Evolutionary conservation across 1,140 invertebrate species (phyloP).

Genomic region (Lucilia cuprina): DNA sequence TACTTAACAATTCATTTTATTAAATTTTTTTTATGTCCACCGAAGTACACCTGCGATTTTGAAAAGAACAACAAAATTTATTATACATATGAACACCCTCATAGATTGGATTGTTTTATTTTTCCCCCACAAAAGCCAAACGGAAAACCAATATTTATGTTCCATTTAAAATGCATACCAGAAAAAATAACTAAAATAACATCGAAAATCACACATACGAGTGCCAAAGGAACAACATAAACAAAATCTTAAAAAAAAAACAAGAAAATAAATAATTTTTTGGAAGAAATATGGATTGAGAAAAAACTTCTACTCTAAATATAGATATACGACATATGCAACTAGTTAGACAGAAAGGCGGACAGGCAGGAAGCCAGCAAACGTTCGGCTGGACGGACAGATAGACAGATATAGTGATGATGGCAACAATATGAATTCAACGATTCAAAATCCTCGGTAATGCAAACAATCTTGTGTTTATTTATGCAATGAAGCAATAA

Average conservation of each 20-base stretch:
- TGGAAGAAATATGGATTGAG: neutral
- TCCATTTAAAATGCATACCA: neutral
- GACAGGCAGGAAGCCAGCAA: too few relatives aligned
- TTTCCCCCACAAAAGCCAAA: neutral
- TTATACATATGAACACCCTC: neutral
- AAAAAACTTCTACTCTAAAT: too few relatives aligned
- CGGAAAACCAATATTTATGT: neutral
- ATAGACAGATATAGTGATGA: neutral
- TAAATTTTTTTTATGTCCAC: too few relatives aligned
- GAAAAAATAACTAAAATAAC: neutral
- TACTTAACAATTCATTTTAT: too few relatives aligned
- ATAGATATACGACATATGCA: too few relatives aligned
- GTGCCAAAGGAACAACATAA: neutral
- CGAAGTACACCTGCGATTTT: neutral
- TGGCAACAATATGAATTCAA: too few relatives aligned
- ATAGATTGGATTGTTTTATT: neutral
- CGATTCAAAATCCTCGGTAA: too few relatives aligned
- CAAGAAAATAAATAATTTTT: neutral
- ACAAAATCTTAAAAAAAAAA: neutral
- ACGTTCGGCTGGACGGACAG: neutral
- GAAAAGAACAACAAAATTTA: neutral
- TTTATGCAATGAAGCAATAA: neutral
- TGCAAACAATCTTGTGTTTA: neutral
- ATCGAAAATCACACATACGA: neutral
- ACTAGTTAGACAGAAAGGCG: too few relatives aligned